Evolutionary conservation across 1,140 invertebrate species (phyloP).

Genomic region (Zaprionus davidi): DNA sequence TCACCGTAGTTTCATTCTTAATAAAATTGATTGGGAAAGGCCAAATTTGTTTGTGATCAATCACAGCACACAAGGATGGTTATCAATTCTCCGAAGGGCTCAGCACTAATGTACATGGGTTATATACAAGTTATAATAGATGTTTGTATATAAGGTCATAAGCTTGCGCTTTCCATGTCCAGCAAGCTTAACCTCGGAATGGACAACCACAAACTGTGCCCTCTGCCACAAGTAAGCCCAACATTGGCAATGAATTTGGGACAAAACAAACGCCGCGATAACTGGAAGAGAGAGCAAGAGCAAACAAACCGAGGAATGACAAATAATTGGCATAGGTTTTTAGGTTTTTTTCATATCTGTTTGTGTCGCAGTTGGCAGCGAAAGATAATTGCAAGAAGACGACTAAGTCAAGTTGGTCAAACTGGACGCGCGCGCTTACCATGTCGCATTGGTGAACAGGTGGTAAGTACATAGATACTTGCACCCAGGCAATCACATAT

Average conservation of each 20-base stretch:
- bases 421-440: neutral
- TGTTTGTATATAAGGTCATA: neutral
- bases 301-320: neutral
- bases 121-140: neutral
- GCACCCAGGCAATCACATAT: constrained; percentile 5
- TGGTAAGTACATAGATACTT: constrained; percentile 6
- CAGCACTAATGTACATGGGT: neutral
- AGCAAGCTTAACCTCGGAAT: neutral
- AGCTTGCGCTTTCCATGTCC: neutral
- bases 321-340: constrained; percentile 7
- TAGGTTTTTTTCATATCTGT: neutral
- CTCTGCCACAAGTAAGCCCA: neutral
- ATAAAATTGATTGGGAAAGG: neutral
- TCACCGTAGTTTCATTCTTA: neutral
- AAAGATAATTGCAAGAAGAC: constrained; percentile 5
- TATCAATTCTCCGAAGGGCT: neutral
- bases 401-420: constrained; percentile 2
- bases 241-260: neutral
- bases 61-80: constrained; percentile 1
- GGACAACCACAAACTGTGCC: neutral
- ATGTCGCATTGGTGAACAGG: neutral
- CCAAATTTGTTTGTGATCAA: neutral
- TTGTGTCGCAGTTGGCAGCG: neutral
- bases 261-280: neutral
- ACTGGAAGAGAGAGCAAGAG: neutral